Conservation (phyloP, 2,888 invertebrate genomes). For the Tipula unca region DNA sequence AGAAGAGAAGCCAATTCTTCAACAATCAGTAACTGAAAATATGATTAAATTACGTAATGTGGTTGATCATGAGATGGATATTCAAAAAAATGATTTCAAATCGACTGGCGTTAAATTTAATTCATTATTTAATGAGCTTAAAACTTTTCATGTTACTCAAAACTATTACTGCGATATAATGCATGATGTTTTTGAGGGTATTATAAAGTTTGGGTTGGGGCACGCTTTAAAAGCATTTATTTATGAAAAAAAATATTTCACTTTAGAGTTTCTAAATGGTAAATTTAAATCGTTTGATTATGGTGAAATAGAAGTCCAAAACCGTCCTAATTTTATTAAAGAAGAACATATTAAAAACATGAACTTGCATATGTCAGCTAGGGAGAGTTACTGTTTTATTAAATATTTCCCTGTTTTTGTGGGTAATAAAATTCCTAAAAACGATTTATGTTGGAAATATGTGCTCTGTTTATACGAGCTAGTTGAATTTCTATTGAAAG, state of each 20-base stretch:
- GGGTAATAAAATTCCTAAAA: no score
- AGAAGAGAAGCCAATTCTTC: background rate
- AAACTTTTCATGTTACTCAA: background rate
- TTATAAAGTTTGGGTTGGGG: no score
- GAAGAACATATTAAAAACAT: background rate
- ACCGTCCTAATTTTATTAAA: background rate
- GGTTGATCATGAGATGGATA: background rate
- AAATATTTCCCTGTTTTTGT: background rate
- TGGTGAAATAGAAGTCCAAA: background rate
- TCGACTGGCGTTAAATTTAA: background rate
- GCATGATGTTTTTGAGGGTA: no score
- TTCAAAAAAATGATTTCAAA: no score
- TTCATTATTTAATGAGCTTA: background rate
- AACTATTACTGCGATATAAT: background rate
- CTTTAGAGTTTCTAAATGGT: background rate
- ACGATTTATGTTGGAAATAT: no score
- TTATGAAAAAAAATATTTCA: background rate
- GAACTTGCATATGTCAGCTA: no score
- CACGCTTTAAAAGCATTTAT: no score
- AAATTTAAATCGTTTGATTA: background rate
- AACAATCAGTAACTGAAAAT: background rate
- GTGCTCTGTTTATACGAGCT: background rate
- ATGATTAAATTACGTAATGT: background rate
- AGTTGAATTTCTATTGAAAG: background rate
- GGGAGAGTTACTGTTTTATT: background rate